Conservation (phyloP, 2,113 vertebrate species). For the Cebus imitator region DNA sequence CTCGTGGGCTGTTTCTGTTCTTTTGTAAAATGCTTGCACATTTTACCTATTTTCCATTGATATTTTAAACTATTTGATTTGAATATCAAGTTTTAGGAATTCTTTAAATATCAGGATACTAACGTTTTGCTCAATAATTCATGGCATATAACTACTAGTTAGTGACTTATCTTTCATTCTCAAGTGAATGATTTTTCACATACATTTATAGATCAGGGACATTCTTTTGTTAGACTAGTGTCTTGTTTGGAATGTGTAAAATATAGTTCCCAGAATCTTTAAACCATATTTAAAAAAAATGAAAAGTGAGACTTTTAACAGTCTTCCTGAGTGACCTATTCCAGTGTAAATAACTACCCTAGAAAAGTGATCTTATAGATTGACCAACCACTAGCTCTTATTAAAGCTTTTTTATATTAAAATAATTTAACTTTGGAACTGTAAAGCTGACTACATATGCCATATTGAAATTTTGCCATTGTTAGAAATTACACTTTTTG, state of each 20-base stretch:
- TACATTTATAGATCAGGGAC: background rate
- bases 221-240: background rate
- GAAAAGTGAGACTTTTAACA: no score
- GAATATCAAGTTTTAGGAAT: background rate
- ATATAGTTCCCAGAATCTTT: no score
- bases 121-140: background rate
- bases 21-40: background rate
- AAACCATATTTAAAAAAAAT: no score
- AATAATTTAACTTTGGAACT: background rate
- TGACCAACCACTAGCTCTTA: background rate
- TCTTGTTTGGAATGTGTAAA: background rate
- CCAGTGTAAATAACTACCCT: no score
- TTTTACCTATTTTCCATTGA: conserved; percentile 1
- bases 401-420: conserved; percentile 30
- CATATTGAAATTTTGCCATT: background rate
- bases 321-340: no score
- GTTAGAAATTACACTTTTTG: background rate
- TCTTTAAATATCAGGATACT: background rate
- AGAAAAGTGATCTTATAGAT: no score
- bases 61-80: conserved; percentile 6
- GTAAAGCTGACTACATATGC: background rate
- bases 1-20: background rate
- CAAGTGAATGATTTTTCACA: background rate
- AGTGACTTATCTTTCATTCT: background rate
- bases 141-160: background rate